phyloP scores from a whole-genome alignment of 2,888 invertebrate species.

The Branchipolynoe longqiensis region DNA sequence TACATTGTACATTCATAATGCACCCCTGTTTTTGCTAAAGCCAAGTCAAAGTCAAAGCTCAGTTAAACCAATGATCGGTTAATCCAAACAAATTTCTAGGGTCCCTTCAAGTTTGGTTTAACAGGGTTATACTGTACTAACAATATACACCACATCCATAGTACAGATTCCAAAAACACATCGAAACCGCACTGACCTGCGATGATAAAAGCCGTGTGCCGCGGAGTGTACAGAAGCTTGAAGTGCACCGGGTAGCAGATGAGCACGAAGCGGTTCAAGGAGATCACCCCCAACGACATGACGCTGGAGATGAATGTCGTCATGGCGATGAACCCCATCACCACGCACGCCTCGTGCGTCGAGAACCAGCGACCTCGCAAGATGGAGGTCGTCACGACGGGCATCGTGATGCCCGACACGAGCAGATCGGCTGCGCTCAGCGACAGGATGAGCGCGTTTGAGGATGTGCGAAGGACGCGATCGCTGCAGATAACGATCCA shows the following conservation, averaged over 20 bases:
- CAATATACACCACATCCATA: no score
- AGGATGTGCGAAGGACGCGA: constrained; percentile 67
- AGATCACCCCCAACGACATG: constrained; percentile 78
- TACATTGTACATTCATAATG: no score
- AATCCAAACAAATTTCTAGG: no score
- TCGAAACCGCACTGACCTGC: constrained; percentile 72
- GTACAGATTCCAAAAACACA: no score
- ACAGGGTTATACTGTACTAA: no score
- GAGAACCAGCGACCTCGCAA: constrained; percentile 69
- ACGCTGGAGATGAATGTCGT: constrained; percentile 77
- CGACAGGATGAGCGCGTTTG: constrained; percentile 73
- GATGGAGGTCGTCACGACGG: constrained; percentile 73
- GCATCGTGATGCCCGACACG: constrained; percentile 76
- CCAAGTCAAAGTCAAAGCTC: no score
- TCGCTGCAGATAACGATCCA: constrained; percentile 72
- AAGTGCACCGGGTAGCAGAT: constrained; percentile 73
- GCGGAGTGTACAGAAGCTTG: constrained; percentile 71
- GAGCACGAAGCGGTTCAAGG: constrained; percentile 77
- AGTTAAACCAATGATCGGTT: no score
- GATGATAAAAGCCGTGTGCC: constrained; percentile 71
- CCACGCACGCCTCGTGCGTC: constrained; percentile 68
- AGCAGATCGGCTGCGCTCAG: constrained; percentile 74
- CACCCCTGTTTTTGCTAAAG: no score
- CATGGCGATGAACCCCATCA: constrained; percentile 76
- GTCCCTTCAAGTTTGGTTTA: no score